These are phyloP conservation scores for Listrodromus nycthemerus DNA, from an alignment of 2,888 invertebrate genomes.

Conservation along the genomic window DNA sequence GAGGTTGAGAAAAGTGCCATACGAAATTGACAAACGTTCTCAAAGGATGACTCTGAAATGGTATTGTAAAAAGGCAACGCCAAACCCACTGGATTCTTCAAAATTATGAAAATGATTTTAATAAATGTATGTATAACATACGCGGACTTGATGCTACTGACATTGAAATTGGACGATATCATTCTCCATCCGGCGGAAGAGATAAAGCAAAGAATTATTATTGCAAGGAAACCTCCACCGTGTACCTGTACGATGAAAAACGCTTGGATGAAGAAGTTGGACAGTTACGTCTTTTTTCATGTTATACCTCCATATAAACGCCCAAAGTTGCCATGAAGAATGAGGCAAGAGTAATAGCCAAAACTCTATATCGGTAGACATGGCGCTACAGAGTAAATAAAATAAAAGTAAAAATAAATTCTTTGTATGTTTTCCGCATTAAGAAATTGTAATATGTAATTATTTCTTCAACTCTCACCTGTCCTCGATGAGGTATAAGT, in stretches of 20 bases:
- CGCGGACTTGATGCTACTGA: slow-evolving; percentile 7
- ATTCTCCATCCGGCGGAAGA: slow-evolving; percentile 63
- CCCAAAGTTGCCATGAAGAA: slow-evolving; percentile 56
- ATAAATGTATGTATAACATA: too few species aligned
- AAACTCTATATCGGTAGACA: slow-evolving; percentile 51
- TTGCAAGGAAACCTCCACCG: slow-evolving; percentile 86
- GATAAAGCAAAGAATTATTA: slow-evolving; percentile 62
- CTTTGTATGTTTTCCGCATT: neutral
- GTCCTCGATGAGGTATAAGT: slow-evolving; percentile 86
- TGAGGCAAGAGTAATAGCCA: slow-evolving; percentile 48
- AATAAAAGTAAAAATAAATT: neutral
- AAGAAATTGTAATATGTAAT: neutral
- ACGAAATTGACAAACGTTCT: slow-evolving; percentile 86
- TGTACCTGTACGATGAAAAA: slow-evolving; percentile 32
- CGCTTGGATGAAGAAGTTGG: neutral
- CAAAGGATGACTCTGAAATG: slow-evolving; percentile 81
- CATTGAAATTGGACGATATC: slow-evolving; percentile 61
- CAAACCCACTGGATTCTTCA: neutral
- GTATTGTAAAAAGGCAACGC: neutral
- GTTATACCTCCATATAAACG: slow-evolving; percentile 54
- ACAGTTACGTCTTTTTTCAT: neutral
- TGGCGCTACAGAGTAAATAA: slow-evolving; percentile 24
- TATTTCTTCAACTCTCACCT: slow-evolving; percentile 72
- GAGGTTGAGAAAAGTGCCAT: slow-evolving; percentile 90
- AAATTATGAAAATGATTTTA: neutral